Conservation (phyloP, 1,140 invertebrate genomes). For the Acromyrmex charruanus region DNA sequence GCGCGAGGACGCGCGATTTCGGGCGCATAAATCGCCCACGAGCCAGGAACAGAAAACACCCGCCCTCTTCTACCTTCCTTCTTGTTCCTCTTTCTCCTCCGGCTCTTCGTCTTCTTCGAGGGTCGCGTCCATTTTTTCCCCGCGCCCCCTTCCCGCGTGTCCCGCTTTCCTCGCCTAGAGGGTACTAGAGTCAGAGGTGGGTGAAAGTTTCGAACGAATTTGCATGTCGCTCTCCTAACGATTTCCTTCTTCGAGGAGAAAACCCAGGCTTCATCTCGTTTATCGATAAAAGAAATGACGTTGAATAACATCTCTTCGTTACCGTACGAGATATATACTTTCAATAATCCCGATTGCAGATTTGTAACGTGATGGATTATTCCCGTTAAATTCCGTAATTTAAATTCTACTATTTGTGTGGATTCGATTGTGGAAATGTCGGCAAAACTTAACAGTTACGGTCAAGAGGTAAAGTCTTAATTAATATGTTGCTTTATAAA, state of each 20-base stretch:
- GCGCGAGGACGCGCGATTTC: constrained; percentile 67
- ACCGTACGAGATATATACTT: constrained; percentile 62
- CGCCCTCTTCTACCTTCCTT: constrained; percentile 56
- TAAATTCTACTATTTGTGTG: neutral
- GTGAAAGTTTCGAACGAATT: constrained; percentile 78
- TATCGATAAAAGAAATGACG: constrained; percentile 77
- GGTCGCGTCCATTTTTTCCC: constrained; percentile 27
- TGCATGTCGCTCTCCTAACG: constrained; percentile 80
- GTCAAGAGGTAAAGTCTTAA: neutral
- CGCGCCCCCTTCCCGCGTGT: constrained; percentile 39
- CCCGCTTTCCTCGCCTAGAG: constrained; percentile 75
- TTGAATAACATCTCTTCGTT: constrained; percentile 70
- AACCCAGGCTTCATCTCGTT: constrained; percentile 73
- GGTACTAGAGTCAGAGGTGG: constrained; percentile 70
- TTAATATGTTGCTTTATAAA: neutral
- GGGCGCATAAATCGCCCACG: constrained; percentile 74
- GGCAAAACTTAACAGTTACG: neutral
- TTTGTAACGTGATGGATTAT: constrained; percentile 13
- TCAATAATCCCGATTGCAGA: constrained; percentile 55
- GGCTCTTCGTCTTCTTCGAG: constrained; percentile 65
- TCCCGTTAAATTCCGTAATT: neutral
- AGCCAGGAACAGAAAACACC: constrained; percentile 76
- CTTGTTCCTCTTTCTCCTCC: constrained; percentile 52
- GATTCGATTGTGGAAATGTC: neutral
- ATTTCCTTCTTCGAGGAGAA: constrained; percentile 76